Base-by-base conservation (phyloP, 2,797 vertebrate genomes). In the Anabacerthia variegaticeps region DNA sequence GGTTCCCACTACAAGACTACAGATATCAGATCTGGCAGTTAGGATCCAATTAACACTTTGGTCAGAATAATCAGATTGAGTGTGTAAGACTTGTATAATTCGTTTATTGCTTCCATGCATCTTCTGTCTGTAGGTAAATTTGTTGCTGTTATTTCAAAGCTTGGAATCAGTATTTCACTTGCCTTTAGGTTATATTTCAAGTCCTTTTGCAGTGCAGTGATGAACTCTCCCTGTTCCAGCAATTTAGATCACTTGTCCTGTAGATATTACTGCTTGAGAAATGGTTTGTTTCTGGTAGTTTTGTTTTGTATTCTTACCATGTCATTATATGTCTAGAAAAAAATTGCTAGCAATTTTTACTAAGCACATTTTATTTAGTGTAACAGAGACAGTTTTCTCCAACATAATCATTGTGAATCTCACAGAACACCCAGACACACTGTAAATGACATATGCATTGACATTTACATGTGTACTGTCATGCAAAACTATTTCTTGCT, bases 21-120 rank as follows among this genome's bases (percentile, higher is more conserved):
- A 98, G 98, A 98, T 99, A 99, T 99, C 99, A 99, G 99, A 99
- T 99, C 99, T 99, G 99, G 99, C 99, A 99, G 99, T 99, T 99
- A 99, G 99, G 99, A 99, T 99, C 99, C 99, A 99, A 99, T 99
- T 99, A 99, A 99, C 99, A 99, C 99, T 99, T 98, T 98, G 99
- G 99, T 98, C 99, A 98, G 98, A 99, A 99, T 99, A 99, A 99
- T 99, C 99, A 99, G 99, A 99, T 99, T 98, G 98, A 97, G 98
- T 98, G 98, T 98, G 99, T 99, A 98, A 98, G 98, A 98, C 98
- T 98, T 99, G 98, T 99, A 99, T 99, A 99, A 99, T 99, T 99
- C 98, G 97, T 99, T 99, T 99, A 99, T 99, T 99, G 98, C 98
- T 98, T 98, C 98, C 98, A 99, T 99, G 99, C 98, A 99, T 99